These are phyloP conservation scores for Litocranius walleri DNA, from an alignment of 2,113 vertebrate species.

Conservation along the genomic window DNA sequence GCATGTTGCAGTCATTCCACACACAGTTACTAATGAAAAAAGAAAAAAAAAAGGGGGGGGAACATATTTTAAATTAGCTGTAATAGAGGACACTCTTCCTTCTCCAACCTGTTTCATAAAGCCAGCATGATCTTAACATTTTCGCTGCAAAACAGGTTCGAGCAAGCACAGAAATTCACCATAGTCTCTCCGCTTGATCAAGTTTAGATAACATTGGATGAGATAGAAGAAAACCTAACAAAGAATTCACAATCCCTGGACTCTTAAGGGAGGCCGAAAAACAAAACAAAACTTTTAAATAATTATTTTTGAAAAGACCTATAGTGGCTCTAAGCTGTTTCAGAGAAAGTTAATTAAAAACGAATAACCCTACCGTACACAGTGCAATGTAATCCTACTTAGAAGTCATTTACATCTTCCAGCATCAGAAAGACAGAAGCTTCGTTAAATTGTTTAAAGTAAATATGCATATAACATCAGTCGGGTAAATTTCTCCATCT, in stretches of 20 bases:
- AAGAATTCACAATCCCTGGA: background rate
- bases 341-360: background rate
- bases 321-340: background rate
- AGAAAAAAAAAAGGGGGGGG: background rate
- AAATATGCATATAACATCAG: background rate
- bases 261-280: background rate
- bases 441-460: slow-evolving; percentile 30
- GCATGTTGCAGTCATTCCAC: background rate
- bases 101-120: slow-evolving; percentile 38
- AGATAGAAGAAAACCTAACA: background rate
- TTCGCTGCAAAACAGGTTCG: slow-evolving; percentile 33
- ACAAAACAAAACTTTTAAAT: background rate
- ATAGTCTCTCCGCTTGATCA: background rate
- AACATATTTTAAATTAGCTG: slow-evolving; percentile 13
- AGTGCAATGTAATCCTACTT: background rate
- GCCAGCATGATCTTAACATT: background rate
- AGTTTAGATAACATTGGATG: background rate
- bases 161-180: slow-evolving; percentile 14
- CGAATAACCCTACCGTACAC: background rate
- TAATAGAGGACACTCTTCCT: background rate
- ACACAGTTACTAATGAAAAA: slow-evolving; percentile 4
- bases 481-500: slow-evolving; percentile 13
- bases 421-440: slow-evolving; percentile 16
- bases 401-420: slow-evolving; percentile 12
- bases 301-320: background rate